phyloP scores from a whole-genome alignment of 2,113 vertebrate genomes.

The Sapajus apella region DNA sequence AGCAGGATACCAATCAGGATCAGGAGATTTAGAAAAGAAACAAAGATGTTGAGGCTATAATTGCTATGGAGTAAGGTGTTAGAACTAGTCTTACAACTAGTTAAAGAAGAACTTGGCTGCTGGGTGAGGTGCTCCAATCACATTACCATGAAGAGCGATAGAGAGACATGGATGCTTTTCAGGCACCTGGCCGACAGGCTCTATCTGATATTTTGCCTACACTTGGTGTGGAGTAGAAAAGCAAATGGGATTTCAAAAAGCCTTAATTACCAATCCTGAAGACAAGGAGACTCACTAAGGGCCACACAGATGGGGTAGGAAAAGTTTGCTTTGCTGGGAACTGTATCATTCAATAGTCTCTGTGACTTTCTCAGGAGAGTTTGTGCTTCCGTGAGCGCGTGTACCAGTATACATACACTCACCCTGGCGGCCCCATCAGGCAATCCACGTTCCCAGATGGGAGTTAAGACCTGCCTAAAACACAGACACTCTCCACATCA shows the following conservation, averaged over 20 bases:
- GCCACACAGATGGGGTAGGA: background rate
- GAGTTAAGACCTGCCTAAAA: background rate
- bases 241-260: background rate
- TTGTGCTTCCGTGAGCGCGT: too few relatives aligned
- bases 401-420: rapidly evolving
- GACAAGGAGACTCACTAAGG: background rate
- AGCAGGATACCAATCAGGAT: background rate
- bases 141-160: background rate
- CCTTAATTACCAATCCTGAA: background rate
- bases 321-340: background rate
- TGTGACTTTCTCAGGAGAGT: background rate
- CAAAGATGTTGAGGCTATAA: background rate
- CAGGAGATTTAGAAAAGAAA: background rate
- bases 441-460: background rate
- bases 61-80: background rate
- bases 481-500: background rate
- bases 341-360: background rate
- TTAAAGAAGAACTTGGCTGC: rapidly evolving
- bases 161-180: background rate
- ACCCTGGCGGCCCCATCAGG: background rate
- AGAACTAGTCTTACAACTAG: background rate
- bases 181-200: rapidly evolving
- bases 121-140: background rate
- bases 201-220: background rate
- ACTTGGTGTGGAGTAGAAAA: background rate